Conservation (phyloP, 2,888 invertebrate genomes). For the Brachycybe producta region DNA sequence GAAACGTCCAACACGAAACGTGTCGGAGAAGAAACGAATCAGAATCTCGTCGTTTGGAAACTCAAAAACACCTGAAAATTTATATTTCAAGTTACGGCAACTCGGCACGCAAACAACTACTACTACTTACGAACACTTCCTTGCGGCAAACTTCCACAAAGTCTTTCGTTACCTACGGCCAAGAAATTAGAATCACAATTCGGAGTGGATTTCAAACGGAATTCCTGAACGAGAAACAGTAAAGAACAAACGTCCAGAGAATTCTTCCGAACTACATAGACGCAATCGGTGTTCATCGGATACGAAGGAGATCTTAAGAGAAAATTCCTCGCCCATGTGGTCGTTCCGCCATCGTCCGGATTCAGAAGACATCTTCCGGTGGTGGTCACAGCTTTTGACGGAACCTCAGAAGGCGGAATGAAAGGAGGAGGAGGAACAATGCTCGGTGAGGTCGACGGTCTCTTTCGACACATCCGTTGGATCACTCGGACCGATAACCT, state of each 20-base stretch:
- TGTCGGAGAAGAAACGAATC: slow-evolving; percentile 5
- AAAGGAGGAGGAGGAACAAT: neutral
- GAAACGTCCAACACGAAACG: neutral
- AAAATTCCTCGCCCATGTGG: too few relatives aligned
- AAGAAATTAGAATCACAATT: neutral
- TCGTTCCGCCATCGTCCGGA: too few relatives aligned
- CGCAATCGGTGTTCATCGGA: neutral
- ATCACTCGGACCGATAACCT: neutral
- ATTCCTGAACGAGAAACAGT: neutral
- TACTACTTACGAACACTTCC: neutral
- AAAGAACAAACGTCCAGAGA: neutral
- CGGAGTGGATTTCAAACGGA: neutral
- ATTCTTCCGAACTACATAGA: neutral
- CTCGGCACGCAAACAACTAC: too few relatives aligned
- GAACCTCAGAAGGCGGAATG: neutral
- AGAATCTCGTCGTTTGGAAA: neutral
- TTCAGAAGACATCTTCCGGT: neutral
- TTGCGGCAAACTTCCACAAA: slow-evolving; percentile 5
- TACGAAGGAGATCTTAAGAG: too few relatives aligned
- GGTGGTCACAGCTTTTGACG: neutral
- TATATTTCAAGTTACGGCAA: too few relatives aligned
- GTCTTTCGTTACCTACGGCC: neutral
- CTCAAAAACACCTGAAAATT: slow-evolving; percentile 5
- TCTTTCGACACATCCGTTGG: too few relatives aligned
- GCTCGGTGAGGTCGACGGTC: neutral